Evolutionary conservation across 2,113 vertebrate genomes (phyloP), one percentile per base, ranked within the genome.

Genomic region (Ammodytes dubius): DNA sequence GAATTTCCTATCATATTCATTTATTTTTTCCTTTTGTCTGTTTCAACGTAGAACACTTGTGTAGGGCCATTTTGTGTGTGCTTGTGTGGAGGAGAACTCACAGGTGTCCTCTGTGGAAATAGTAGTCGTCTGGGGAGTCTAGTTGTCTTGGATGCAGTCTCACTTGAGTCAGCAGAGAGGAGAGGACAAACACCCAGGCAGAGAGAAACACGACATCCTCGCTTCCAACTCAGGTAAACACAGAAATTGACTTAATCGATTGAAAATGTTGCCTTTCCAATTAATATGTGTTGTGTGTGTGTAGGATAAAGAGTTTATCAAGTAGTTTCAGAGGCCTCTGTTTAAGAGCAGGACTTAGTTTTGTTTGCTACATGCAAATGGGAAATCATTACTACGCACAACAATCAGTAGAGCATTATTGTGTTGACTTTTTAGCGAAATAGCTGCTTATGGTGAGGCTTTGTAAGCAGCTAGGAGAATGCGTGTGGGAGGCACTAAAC

Each of bases 111-210:
- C 3, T n/a, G 27, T 74, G 86, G 83, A 81, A 75, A 73, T 45
- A 43, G 13, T 37, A 14, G 14, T 46, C 45, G 74, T 82, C 89
- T 52, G 68, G 91, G 92, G 95, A 91, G 63, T 77, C 57, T 6
- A 27, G 95, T 96, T 84, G 95, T 91, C 94, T 89, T 95, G 95
- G 95, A 88, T 89, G 88, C 89, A 69, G 80, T 71, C 63, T 90
- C 75, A 83, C 77, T 65, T 87, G 59, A 85, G 72, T 84, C 60
- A 77, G 75, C 81, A 88, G 78, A 80, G 60, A 80, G 49, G 70
- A 89, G 61, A 78, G 42, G 73, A 84, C 81, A 83, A 69, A 78
- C 89, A 85, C 77, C 88, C 81, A 27, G 6, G 19, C 68, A 52
- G n/a, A 70, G 47, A 85, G 63, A 61, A 63, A 65, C 64, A 57